phyloP scores from a whole-genome alignment of 2,113 vertebrate species.

The Hippocampus abdominalis region DNA sequence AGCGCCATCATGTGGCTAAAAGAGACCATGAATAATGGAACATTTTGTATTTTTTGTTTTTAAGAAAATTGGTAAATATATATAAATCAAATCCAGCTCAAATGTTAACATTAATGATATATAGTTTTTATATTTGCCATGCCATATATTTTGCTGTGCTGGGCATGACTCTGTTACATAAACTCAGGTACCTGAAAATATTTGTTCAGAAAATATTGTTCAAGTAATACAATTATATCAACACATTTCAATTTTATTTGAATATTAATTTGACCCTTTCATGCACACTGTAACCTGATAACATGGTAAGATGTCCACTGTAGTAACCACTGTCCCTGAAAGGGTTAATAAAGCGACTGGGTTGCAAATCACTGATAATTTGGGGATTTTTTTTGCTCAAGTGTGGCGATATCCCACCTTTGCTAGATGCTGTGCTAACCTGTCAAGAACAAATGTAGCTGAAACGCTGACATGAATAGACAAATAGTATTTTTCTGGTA shows the following conservation, averaged over 20 bases:
- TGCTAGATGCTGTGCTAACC: neutral
- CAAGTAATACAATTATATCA: too few species aligned
- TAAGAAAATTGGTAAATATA: too few species aligned
- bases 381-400: neutral
- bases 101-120: too few species aligned
- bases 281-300: neutral
- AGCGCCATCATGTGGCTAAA: conserved; percentile 51
- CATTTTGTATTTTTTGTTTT: neutral
- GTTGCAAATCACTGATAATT: neutral
- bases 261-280: neutral
- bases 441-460: neutral
- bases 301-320: too few species aligned
- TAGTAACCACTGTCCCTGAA: too few species aligned
- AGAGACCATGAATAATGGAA: neutral
- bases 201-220: too few species aligned
- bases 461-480: neutral
- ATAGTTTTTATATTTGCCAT: too few species aligned
- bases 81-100: too few species aligned
- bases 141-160: neutral
- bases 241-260: too few species aligned
- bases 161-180: neutral
- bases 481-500: neutral
- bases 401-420: neutral
- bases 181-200: too few species aligned
- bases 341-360: neutral